Base-by-base conservation (phyloP, 2,113 vertebrate genomes). In the Neoarius graeffei region DNA sequence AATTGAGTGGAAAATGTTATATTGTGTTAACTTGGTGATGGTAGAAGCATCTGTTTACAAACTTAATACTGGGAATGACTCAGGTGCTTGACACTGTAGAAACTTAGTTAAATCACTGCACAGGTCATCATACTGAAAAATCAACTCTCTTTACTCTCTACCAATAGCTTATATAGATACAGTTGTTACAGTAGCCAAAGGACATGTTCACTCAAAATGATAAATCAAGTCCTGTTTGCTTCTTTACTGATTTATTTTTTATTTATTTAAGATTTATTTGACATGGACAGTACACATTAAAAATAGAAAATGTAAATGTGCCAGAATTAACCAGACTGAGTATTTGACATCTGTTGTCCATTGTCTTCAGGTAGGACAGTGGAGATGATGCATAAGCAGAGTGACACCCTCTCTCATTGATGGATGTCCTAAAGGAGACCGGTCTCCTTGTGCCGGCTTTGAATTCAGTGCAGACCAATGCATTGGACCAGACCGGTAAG, bases 341-440 rank as follows among this genome's bases (percentile, higher is more conserved):
- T 42, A 4, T 42, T 42, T 42, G 42, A 42, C 42, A 42, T 42
- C 42, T 42, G 42, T 42, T 42, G 3, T 42, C 42, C 42, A 42
- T 42, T 42, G 42, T 95, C 92, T 94, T 91, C 95, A 99, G 97
- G 96, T 96, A 95, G 95, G 92, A 95, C 94, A 94, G 94, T 94
- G 94, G 92, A 95, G 96, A 95, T 94, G 95, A 95, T 96, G 95
- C 94, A 96, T 96, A 96, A 96, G 96, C 96, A 96, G 95, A 96
- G 94, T 95, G 95, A 93, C 95, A 93, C 93, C 93, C 95, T 93
- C 93, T 95, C 96, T 94, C 96, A 97, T 97, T 98, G 96, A 99
- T 99, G 98, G 98, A 98, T 96, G 97, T 96, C 95, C 96, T 97
- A 96, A 96, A 97, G 96, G 97, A 97, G 92, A 96, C 96, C 94